phyloP scores from a whole-genome alignment of 2,113 vertebrate species.

The Lipophrys pholis region DNA sequence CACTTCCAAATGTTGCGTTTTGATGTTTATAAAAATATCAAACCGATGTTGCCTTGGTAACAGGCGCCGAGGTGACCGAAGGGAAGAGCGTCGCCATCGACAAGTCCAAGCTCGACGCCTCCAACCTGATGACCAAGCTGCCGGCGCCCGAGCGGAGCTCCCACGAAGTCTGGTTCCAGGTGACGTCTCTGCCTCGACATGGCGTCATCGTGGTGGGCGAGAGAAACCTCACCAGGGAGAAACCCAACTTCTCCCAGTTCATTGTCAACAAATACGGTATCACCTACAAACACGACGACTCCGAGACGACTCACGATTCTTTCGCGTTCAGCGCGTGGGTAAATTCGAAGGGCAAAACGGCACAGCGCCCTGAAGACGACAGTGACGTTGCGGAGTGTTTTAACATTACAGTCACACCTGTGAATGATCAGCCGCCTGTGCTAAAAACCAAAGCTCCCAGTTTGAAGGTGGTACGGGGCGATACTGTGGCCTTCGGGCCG shows the following conservation, averaged over 20 bases:
- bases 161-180: slow-evolving; percentile 92
- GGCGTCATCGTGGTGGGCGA: slow-evolving; percentile 88
- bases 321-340: slow-evolving; percentile 89
- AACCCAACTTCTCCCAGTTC: slow-evolving; percentile 91
- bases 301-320: slow-evolving; percentile 85
- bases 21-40: not conserved
- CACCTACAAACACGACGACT: slow-evolving; percentile 89
- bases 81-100: slow-evolving; percentile 87
- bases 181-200: slow-evolving; percentile 85
- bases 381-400: slow-evolving; percentile 85
- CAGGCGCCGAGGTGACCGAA: slow-evolving; percentile 88
- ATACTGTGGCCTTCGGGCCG: slow-evolving; percentile 76
- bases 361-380: slow-evolving; percentile 77
- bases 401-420: slow-evolving; percentile 86
- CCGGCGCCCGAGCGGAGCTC: slow-evolving; percentile 79
- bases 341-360: slow-evolving; percentile 86
- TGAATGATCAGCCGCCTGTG: slow-evolving; percentile 90
- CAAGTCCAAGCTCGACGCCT: slow-evolving; percentile 87
- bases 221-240: slow-evolving; percentile 88
- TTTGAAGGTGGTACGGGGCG: slow-evolving; percentile 87
- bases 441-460: slow-evolving; percentile 88
- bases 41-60: slow-evolving; percentile 4
- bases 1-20: not conserved
- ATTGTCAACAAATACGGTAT: slow-evolving; percentile 89
- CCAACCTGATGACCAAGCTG: slow-evolving; percentile 89